These are phyloP conservation scores for Mus caroli DNA, from an alignment of 2,797 vertebrate species.

Conservation along the genomic window DNA sequence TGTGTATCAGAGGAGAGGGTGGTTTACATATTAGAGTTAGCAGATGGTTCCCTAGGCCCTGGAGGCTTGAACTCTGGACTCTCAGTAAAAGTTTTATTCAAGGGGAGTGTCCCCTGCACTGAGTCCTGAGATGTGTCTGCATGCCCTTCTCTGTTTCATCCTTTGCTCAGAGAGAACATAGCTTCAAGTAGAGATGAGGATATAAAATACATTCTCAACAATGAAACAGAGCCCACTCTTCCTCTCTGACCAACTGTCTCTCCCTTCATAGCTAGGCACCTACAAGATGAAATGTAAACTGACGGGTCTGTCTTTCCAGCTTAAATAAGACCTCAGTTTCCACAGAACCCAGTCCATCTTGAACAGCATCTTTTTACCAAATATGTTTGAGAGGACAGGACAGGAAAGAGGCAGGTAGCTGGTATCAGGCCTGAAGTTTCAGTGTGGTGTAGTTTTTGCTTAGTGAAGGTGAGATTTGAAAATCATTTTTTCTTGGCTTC, in stretches of 20 bases:
- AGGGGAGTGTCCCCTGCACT: neutral
- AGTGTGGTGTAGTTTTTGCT: neutral
- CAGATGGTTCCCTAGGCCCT: neutral
- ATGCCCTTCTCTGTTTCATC: neutral
- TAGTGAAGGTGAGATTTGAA: conserved; percentile 46
- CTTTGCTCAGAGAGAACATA: neutral
- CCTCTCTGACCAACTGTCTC: neutral
- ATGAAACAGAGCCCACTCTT: neutral
- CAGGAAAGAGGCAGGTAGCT: neutral
- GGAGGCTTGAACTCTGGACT: neutral
- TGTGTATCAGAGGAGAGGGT: neutral
- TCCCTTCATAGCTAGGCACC: neutral
- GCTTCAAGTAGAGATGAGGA: conserved; percentile 8
- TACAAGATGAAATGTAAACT: neutral
- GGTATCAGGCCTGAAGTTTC: too few species aligned
- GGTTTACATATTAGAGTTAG: neutral
- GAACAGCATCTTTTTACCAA: neutral
- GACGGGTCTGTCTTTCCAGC: neutral
- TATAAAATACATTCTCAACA: neutral
- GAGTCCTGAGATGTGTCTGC: neutral
- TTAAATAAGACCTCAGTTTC: neutral
- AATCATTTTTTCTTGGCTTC: neutral
- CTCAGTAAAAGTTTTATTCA: neutral
- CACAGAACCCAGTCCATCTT: neutral
- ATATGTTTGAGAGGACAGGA: neutral